Percentiles rank a stretch among this genome's conserved stretches.
Evolutionary conservation across 1,140 invertebrate species (phyloP).

Genomic region (Drosophila paulistorum): DNA sequence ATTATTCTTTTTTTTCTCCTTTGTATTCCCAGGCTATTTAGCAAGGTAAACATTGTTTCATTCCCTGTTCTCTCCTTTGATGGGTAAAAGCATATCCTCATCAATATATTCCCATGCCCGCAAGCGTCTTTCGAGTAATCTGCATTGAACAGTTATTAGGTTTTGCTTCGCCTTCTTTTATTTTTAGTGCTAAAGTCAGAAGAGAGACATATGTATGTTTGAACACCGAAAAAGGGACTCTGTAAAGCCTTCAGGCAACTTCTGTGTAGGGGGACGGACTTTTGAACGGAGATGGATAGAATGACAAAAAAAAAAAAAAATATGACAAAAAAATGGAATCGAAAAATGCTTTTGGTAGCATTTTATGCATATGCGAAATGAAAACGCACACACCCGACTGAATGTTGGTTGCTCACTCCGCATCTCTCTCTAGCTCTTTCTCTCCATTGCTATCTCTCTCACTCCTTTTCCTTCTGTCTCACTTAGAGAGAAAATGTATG

Average conservation of each 20-base stretch:
- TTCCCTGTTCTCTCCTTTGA: conserved; percentile 7
- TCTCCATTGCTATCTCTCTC: too few relatives aligned
- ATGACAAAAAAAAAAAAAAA: conserved; percentile 34
- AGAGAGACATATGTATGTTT: conserved; percentile 12
- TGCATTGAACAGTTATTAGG: conserved; percentile 76
- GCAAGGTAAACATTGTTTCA: conserved; percentile 47
- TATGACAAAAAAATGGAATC: conserved; percentile 21
- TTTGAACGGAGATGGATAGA: neutral
- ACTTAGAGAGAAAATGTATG: conserved; percentile 7
- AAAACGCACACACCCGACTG: conserved; percentile 63
- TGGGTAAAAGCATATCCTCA: conserved; percentile 10
- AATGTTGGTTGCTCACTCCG: neutral
- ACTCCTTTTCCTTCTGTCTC: neutral
- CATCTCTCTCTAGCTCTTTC: neutral
- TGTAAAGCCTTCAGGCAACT: conserved; percentile 13
- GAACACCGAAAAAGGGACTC: conserved; percentile 43
- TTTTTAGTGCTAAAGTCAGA: conserved; percentile 3
- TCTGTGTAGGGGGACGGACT: conserved; percentile 1
- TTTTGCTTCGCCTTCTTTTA: conserved; percentile 34
- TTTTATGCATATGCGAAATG: conserved; percentile 71
- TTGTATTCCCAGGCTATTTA: conserved; percentile 12
- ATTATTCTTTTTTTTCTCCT: neutral
- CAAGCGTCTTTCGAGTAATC: conserved; percentile 58
- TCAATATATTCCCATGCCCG: conserved; percentile 26
- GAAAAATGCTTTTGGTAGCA: conserved; percentile 37